Percentiles rank a stretch among this genome's conserved stretches.
These are phyloP conservation scores for Cladopsammia gracilis DNA, from an alignment of 64 coral and sea anemone genomes.

Conservation along the genomic window DNA sequence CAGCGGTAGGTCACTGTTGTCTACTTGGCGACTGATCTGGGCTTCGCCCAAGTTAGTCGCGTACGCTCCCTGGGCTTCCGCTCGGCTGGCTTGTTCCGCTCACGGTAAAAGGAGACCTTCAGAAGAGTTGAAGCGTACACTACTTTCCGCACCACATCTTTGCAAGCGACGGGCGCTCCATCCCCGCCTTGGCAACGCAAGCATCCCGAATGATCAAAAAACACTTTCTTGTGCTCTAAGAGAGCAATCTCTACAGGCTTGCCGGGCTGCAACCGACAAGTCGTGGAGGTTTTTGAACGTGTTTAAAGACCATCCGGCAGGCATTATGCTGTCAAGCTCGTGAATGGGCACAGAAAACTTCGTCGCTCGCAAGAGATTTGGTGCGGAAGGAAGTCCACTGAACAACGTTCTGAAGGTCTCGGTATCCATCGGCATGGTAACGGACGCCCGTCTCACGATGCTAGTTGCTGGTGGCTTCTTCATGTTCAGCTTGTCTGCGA, in stretches of 20 bases:
- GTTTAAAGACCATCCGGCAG: conserved; percentile 62
- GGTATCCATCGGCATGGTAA: background rate
- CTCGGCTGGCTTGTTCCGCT: conserved; percentile 32
- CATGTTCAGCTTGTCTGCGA: no score
- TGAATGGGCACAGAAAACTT: conserved; percentile 52
- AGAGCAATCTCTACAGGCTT: conserved; percentile 48
- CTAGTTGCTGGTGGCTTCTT: no score
- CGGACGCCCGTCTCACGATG: no score
- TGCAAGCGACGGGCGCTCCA: conserved; percentile 37
- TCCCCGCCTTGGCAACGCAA: conserved; percentile 31
- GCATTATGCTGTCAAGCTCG: conserved; percentile 47
- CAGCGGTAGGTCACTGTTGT: background rate
- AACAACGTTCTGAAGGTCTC: conserved; percentile 54
- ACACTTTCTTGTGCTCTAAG: conserved; percentile 52
- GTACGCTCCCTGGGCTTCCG: conserved; percentile 6
- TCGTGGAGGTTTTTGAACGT: conserved; percentile 66
- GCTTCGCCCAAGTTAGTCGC: conserved; percentile 44
- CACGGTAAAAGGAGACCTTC: conserved; percentile 55
- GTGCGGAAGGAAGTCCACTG: conserved; percentile 32
- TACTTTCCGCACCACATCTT: conserved; percentile 37
- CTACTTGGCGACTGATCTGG: background rate
- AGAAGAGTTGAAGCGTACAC: conserved; percentile 37
- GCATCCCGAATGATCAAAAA: conserved; percentile 62
- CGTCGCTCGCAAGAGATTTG: background rate
- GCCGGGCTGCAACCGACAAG: conserved; percentile 44